Evolutionary conservation across 2,113 vertebrate species (phyloP).

Genomic region (Sprattus sprattus): DNA sequence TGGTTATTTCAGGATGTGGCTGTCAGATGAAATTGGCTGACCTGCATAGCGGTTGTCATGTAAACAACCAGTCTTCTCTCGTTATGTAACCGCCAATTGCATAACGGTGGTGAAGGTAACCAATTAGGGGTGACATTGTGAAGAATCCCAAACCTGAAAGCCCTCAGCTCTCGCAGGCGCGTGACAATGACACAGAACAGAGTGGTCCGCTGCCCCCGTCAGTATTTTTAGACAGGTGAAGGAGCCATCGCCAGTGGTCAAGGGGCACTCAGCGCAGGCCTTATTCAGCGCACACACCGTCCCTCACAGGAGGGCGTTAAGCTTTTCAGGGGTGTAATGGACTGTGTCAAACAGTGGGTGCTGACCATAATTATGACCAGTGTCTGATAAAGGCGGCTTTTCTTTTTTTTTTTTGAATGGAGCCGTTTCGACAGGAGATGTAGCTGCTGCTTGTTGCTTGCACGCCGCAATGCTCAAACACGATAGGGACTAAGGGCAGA

Average conservation of each 20-base stretch:
- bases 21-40: neutral
- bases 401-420: neutral
- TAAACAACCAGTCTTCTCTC: neutral
- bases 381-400: neutral
- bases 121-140: conserved; percentile 1
- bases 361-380: neutral
- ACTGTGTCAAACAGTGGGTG: neutral
- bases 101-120: neutral
- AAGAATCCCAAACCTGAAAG: neutral
- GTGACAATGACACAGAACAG: neutral
- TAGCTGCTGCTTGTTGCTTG: neutral
- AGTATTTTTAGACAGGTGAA: conserved; percentile 14
- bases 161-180: neutral
- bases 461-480: neutral
- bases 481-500: neutral
- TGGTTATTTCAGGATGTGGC: neutral
- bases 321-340: neutral
- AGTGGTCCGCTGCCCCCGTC: neutral
- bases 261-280: neutral
- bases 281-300: neutral
- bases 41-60: conserved; percentile 1
- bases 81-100: neutral
- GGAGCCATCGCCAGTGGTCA: neutral
- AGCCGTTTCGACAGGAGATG: neutral
- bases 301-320: neutral